Evolutionary conservation across 2,797 vertebrate genomes (phyloP), one percentile per base, ranked within the genome.

Genomic region (Triplophysa bombifrons): DNA sequence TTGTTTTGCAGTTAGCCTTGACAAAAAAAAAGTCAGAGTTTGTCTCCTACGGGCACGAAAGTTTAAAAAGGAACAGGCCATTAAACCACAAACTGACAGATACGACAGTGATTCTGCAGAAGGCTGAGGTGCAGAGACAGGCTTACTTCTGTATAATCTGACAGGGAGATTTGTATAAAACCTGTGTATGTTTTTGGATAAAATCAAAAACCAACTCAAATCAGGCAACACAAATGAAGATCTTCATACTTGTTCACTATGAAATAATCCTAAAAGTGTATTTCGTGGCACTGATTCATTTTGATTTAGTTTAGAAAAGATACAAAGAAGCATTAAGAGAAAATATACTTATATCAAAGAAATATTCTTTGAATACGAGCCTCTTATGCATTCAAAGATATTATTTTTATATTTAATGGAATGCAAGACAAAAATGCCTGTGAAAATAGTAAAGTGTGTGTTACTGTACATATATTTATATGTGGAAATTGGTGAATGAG

Each of bases 91-190:
- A 10, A 30, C 67, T 70, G 73, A 76, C 70, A 80, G 68, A 79
- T 60, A 75, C 71, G 76, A 66, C 55, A 76, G 80, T 34, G 68
- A 81, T 41, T 66, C 69, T 63, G 66, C 67, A 77, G 68, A 70
- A 51, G 10, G n/a, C 73, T 61, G 77, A 46, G 69, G 16, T 17
- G 51, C n/a, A 48, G 80, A 73, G 70, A 84, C 70, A 75, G 63
- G 63, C 38, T 17, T 8, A 51, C 19, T 60, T 82, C 61, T 82
- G 80, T 77, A n/a, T 61, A 34, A 27, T 74, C 65, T 12, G 12
- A 63, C 56, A 71, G 75, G 41, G 53, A 46, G 66, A 72, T 74
- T 58, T 51, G 56, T 13, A 48, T 16, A 16, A 48, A 48, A 16
- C 46, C 12, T 13, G 44, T 2, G 44, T 2, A 46, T 46, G 44